Base-by-base conservation (phyloP, 30 jellyfish, hydroid and myxozoan species). In the Nemopilema nomurai region DNA sequence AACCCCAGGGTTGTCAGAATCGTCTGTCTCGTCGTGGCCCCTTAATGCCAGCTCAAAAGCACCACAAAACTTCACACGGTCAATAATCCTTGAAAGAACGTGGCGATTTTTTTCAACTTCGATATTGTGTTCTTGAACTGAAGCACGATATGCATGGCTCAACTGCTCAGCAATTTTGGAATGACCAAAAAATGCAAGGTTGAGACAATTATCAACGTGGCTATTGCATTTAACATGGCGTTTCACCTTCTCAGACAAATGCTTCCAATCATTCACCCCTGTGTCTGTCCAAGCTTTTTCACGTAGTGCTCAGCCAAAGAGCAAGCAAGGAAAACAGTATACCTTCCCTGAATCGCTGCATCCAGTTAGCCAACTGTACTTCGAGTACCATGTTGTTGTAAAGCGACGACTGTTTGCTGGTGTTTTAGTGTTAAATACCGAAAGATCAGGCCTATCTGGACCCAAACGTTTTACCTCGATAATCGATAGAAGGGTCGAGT, bases 291-390 rank as follows among this genome's bases (percentile, higher is more conserved):
- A 80, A 1, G 72, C 20, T 50, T 80, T 72, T 62, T 74, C 82
- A 4, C 82, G 49, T n/a, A 13, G 49, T 16, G 81, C 29, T 1
- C 72, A 74, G 27, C 91, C 91, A 70, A 83, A 83, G 50, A 67
- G 69, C 22, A 81, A 19, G 53, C 90, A 81, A 41, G 90, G 90
- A 49, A 81, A 81, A 69, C 82, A 81, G 69, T 81, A 33, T 3
- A 50, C 90, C 49, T 81, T 69, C 74, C 49, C 64, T 41, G 84
- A 17, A 16, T 71, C 76, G 73, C 53, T 26, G 91, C 91, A 82
- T 13, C 85, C 91, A 23, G 84, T 82, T 26, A 82, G 73, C 91
- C 91, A 82, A 22, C 62, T 63, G 49, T 68, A 71, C 67, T 30
- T 82, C 31, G 77, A 4, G 71, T 82, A 82, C 91, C 85, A 82